Evolutionary conservation across 2,888 invertebrate genomes (phyloP), one percentile per base, ranked within the genome.

Genomic region (Hirtodrosophila trivittata): DNA sequence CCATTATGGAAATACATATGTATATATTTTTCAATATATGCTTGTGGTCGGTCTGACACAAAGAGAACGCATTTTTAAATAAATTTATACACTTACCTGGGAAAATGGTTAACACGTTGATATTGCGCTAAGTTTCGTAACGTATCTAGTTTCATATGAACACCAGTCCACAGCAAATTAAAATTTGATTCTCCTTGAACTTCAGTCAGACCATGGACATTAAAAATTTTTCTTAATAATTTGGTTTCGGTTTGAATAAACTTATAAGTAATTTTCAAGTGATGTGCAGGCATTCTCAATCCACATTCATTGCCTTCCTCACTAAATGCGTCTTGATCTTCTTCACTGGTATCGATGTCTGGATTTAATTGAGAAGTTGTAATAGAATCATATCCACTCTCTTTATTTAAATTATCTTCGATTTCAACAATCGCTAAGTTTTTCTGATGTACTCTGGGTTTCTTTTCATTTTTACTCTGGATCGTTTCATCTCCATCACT

Each of bases 31-130:
- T n/a, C 18, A 21, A 21, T 21, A 21, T 21, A 21, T 21, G n/a
- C n/a, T n/a, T n/a, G n/a, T n/a, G n/a, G n/a, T n/a, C n/a, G n/a
- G n/a, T n/a, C n/a, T n/a, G n/a, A n/a, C n/a, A n/a, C n/a, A n/a
- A n/a, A n/a, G n/a, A n/a, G n/a, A n/a, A n/a, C n/a, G n/a, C n/a
- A n/a, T n/a, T n/a, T n/a, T n/a, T n/a, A n/a, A n/a, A n/a, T 5
- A 21, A 21, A 21, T 21, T 21, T 21, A 3, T 21, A 21, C 18
- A 70, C 87, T 89, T 88, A 95, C 95, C 95, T 94, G 5, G 98
- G 98, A 90, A 98, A 98, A 91, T 98, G 98, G 90, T 98, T 98
- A 58, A 98, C 96, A 86, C 97, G 93, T 91, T 98, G 98, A 90
- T 97, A 96, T n/a, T 96, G 94, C 41, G 94, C 93, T 77, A 98